These are phyloP conservation scores for Orchesellides sinensis DNA, from an alignment of 2,888 invertebrate genomes.

Conservation along the genomic window DNA sequence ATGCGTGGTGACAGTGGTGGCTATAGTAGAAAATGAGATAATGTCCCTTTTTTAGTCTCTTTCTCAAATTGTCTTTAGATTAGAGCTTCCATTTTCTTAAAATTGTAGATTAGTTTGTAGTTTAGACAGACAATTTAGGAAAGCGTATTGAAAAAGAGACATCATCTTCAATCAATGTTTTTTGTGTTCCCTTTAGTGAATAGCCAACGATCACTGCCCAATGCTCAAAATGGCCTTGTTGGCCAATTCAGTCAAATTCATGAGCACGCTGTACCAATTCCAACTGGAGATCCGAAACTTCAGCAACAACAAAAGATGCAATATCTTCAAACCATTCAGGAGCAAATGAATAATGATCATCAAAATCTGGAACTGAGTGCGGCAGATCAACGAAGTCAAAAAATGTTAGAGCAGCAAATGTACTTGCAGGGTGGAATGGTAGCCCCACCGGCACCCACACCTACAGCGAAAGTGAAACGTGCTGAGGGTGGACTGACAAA, in stretches of 20 bases:
- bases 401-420: constrained; percentile 42
- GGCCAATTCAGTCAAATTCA: constrained; percentile 47
- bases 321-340: constrained; percentile 48
- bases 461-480: constrained; percentile 42
- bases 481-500: constrained; percentile 64
- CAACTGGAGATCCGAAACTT: constrained; percentile 13
- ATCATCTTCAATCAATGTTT: constrained; percentile 1
- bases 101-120: neutral
- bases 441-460: neutral
- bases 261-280: constrained; percentile 29
- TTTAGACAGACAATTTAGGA: neutral
- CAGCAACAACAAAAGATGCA: constrained; percentile 47
- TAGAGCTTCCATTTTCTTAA: neutral
- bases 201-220: constrained; percentile 39
- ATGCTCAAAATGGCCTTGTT: constrained; percentile 20
- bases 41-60: neutral
- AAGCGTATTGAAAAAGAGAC: neutral
- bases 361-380: constrained; percentile 12
- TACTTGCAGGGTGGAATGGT: constrained; percentile 38
- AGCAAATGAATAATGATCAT: constrained; percentile 42
- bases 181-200: constrained; percentile 33
- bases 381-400: constrained; percentile 38
- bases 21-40: too few relatives aligned
- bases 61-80: neutral
- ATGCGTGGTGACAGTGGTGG: constrained; percentile 1